Percentiles rank a stretch among this genome's conserved stretches.
Conservation (phyloP, 2,888 invertebrate species). For the Matsumyia berberina region DNA sequence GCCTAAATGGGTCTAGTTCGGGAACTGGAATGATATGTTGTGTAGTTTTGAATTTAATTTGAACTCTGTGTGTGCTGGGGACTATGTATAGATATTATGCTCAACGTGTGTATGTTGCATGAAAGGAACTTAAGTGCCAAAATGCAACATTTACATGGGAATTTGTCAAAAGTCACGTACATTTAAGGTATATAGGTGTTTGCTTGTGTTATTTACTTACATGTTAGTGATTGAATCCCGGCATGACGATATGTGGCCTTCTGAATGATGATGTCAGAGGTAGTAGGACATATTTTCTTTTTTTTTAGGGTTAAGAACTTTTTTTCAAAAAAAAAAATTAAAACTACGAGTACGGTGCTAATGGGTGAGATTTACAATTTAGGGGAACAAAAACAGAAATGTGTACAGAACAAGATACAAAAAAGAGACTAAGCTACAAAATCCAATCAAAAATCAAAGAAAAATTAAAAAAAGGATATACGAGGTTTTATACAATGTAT, state of each 20-base stretch:
- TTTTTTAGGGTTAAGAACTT: constrained; percentile 38
- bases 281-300: constrained; percentile 45
- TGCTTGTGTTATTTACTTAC: constrained; percentile 77
- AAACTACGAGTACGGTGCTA: constrained; percentile 21
- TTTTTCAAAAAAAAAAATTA: constrained; percentile 32
- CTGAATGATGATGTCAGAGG: constrained; percentile 73
- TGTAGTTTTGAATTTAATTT: constrained; percentile 58
- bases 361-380: constrained; percentile 24
- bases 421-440: constrained; percentile 36
- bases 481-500: constrained; percentile 49
- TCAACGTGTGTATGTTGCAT: constrained; percentile 49
- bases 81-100: constrained; percentile 6
- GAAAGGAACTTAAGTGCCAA: constrained; percentile 40
- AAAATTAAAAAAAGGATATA: constrained; percentile 23
- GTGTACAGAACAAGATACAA: constrained; percentile 12
- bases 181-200: constrained; percentile 75
- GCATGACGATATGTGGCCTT: constrained; percentile 68
- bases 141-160: constrained; percentile 42
- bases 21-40: constrained; percentile 83
- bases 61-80: constrained; percentile 58
- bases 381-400: constrained; percentile 19
- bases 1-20: constrained; percentile 88
- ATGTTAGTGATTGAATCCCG: constrained; percentile 67
- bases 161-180: constrained; percentile 10
- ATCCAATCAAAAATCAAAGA: constrained; percentile 39